Evolutionary conservation across 2,888 invertebrate species (phyloP), one percentile per base, ranked within the genome.

Genomic region (Caradrina kadenii): DNA sequence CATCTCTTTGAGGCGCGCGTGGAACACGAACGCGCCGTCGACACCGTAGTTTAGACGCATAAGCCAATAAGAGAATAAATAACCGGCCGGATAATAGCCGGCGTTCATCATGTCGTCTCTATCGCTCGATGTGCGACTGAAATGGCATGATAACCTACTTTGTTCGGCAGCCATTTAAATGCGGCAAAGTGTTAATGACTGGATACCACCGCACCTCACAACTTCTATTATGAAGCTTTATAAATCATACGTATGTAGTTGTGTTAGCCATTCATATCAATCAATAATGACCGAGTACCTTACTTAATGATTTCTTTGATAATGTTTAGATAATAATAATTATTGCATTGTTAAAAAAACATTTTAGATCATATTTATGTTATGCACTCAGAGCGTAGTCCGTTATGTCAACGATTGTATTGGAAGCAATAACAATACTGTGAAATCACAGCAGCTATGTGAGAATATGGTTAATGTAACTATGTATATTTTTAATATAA

Each of bases 401-500:
- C 68, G 55, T 73, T 71, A 60, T 65, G 4, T 45, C 17, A 39
- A 58, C 21, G 55, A 76, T 70, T 79, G 71, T 79, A 82, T 81
- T 79, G 75, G 75, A 89, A 92, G 92, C 92, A 92, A 92, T 92
- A 91, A 87, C 69, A 79, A 56, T 85, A 77, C 49, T 85, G 81
- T 79, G 70, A 79, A 84, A 87, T 82, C 79, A 74, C 84, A 79
- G 83, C 80, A 82, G 80, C 79, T 69, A 75, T 79, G 70, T 72
- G 79, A 67, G 78, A 80, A 81, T 80, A 83, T 80, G 85, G 85
- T 87, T 87, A 90, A 84, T 86, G 85, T 87, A 83, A 83, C 85
- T 89, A 89, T 92, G 90, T 92, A 91, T 93, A 92, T 93, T 93
- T 94, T 93, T 91, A 92, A 90, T 92, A 93, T 83, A 93, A 92